A percentile compares a stretch with the other conserved stretches of the same genome.
Conservation (phyloP, 2,888 invertebrate genomes). For the Eupithecia subumbrata region DNA sequence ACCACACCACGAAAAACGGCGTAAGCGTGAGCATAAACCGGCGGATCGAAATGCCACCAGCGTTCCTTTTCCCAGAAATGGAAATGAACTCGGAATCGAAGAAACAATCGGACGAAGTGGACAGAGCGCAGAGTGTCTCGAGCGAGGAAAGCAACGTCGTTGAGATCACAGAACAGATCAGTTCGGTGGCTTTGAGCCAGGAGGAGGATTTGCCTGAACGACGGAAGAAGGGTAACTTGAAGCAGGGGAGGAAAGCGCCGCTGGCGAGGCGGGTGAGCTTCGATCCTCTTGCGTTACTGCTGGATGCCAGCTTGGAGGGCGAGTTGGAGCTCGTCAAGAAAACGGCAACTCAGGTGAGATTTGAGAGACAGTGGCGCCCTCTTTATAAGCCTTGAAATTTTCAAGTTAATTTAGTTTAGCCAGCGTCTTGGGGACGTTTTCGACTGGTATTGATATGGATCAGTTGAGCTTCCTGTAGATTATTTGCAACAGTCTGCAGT, state of each 20-base stretch:
- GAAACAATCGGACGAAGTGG: conserved; percentile 73
- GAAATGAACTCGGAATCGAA: conserved; percentile 83
- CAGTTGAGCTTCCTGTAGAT: no score
- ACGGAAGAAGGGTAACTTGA: conserved; percentile 92
- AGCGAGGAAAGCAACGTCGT: conserved; percentile 74
- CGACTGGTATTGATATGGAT: no score
- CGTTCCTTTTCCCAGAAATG: conserved; percentile 91
- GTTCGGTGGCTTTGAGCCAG: conserved; percentile 79
- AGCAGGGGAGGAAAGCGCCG: conserved; percentile 89
- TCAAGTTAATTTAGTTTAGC: no score
- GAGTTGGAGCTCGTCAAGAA: conserved; percentile 98
- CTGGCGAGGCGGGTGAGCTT: conserved; percentile 95
- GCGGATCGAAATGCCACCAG: conserved; percentile 92
- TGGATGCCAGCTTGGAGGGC: conserved; percentile 99
- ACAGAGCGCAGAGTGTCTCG: conserved; percentile 72
- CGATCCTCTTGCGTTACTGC: conserved; percentile 96
- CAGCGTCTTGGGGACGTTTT: no score
- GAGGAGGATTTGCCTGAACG: conserved; percentile 82
- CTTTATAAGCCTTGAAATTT: background rate
- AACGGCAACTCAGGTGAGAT: conserved; percentile 92
- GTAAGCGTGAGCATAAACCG: conserved; percentile 88
- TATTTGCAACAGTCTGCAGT: no score
- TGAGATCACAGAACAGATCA: conserved; percentile 80
- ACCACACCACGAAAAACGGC: conserved; percentile 82
- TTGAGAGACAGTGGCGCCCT: background rate